Base-by-base conservation (phyloP, 2,797 vertebrate genomes). In the Gymnoscopelus microlampas region DNA sequence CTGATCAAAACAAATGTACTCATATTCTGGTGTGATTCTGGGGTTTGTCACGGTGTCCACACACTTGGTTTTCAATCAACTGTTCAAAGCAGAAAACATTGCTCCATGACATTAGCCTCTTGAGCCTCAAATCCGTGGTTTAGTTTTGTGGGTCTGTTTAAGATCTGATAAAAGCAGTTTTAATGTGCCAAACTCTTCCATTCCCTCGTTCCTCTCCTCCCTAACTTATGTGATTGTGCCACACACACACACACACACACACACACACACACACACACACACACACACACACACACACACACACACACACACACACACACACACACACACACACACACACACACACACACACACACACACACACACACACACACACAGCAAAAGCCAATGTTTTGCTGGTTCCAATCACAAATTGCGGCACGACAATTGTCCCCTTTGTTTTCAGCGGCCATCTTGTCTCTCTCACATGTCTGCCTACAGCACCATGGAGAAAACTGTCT, bases 401-500 rank as follows among this genome's bases (percentile, higher is more conserved):
- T 57, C 26, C 23, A 26, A 57, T 24, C 2, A 12, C 6, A 47
- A 13, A 66, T 23, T 53, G 15, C 14, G 10, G 6, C 2, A 24
- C 32, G 26, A 53, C 47, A 63, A 60, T 66, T 55, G 23, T 13
- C 59, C 23, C 39, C 26, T 67, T 78, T 72, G 68, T 32, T 57
- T 62, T 81, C 65, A 64, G 12, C 61, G 15, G 11, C 53, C 53
- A 71, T 76, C 65, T 81, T 70, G 53, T 74, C 39, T 76, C 47
- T 23, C 2, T 80, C 78, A 61, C 67, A 76, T 73, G 53, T 57
- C 57, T 76, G 39, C 73, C 63, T 55, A 58, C 66, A 78, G 73
- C 75, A 63, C 48, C 44, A 53, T 10, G 56, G 8, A 78, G 66
- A 80, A 77, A 65, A 70, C 72, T 78, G 71, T 85, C 73, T 61